Conservation (phyloP, 2,797 vertebrate species). For the Epinephelus coioides region DNA sequence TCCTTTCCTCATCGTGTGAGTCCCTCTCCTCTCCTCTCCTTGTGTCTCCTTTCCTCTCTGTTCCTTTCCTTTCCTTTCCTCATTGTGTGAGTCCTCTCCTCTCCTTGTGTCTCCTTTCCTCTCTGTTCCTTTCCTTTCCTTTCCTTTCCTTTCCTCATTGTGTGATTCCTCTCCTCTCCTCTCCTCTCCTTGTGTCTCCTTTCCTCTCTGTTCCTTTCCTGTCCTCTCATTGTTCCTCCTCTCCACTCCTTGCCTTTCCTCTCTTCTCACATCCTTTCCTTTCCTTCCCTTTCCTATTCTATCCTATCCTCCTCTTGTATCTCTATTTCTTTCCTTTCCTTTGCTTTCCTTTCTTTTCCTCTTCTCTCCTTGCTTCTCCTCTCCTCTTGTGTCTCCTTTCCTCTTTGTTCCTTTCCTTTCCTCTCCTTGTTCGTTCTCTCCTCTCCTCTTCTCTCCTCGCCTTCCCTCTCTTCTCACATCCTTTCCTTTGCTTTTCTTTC, state of each 20-base stretch:
- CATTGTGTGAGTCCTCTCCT: no score
- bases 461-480: no score
- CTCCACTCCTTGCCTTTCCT: no score
- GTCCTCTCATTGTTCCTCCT: no score
- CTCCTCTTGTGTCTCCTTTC: neutral
- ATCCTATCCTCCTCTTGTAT: accelerated
- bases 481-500: no score
- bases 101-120: no score
- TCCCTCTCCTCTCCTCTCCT: neutral
- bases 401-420: accelerated
- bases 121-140: neutral
- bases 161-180: no score
- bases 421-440: neutral
- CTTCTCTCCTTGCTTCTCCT: neutral
- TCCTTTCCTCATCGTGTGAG: no score
- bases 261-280: neutral
- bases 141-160: neutral
- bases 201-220: no score
- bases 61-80: no score
- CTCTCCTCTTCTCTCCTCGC: neutral
- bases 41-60: no score
- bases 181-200: neutral
- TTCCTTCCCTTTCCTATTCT: neutral
- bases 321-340: neutral
- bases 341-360: neutral